Conservation (phyloP, 2,113 vertebrate genomes). For the Actenoides lindsayi region DNA sequence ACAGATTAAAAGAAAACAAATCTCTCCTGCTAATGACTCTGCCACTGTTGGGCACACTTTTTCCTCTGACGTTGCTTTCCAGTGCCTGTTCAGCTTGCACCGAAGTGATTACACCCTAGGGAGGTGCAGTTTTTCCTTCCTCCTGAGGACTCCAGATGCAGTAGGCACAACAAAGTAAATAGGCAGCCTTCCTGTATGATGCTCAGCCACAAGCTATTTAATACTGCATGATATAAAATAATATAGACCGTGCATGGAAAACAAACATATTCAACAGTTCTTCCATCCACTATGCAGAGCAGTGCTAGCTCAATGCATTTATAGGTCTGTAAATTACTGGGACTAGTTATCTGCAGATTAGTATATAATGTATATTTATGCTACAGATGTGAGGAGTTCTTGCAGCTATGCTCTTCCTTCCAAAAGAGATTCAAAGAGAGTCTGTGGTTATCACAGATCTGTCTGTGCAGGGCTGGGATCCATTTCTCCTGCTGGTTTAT, state of each 20-base stretch:
- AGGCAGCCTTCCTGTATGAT: not conserved
- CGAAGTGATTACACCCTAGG: not conserved
- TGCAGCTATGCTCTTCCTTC: not conserved
- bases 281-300: not conserved
- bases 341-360: not conserved
- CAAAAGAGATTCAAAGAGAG: not conserved
- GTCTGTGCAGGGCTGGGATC: not conserved
- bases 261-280: not conserved
- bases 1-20: not conserved
- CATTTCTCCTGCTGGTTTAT: conserved; percentile 28
- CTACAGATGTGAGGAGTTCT: not conserved
- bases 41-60: not conserved
- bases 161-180: not conserved
- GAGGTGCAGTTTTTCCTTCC: not conserved
- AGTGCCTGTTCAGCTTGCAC: not conserved
- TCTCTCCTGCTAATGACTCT: not conserved
- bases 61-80: not conserved
- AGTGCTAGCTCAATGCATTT: not conserved
- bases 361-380: not conserved
- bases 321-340: not conserved
- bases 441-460: not conserved
- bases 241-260: not conserved
- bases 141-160: not conserved
- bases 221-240: not conserved
- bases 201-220: not conserved